Evolutionary conservation across 1,140 invertebrate species (phyloP).

Genomic region (Fopius arisanus): DNA sequence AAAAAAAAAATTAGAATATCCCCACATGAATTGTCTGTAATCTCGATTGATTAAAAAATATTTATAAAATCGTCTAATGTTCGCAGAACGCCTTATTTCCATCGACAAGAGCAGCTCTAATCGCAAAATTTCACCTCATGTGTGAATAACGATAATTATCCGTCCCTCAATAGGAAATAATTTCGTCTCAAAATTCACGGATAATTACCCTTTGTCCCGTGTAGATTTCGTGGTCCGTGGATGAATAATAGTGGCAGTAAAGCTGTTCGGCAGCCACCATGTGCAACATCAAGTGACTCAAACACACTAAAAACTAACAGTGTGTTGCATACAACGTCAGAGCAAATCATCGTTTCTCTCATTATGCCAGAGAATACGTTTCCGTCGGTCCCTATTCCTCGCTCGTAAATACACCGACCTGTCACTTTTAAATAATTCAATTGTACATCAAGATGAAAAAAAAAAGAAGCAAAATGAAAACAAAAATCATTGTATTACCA

Average conservation of each 20-base stretch:
- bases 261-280: constrained; percentile 29
- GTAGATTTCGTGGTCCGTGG: constrained; percentile 23
- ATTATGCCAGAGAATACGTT: background rate
- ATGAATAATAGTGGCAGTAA: constrained; percentile 36
- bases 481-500: background rate
- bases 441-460: background rate
- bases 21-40: no score
- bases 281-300: constrained; percentile 2
- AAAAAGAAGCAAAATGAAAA: background rate
- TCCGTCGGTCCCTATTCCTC: background rate
- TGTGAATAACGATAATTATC: background rate
- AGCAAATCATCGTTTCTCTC: constrained; percentile 9
- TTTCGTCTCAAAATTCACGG: constrained; percentile 30
- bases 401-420: background rate
- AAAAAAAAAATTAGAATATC: no score
- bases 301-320: background rate
- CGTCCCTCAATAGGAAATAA: background rate
- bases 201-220: constrained; percentile 35
- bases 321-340: constrained; percentile 3
- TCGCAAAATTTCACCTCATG: background rate
- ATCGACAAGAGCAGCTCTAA: background rate
- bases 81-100: no score
- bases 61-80: no score
- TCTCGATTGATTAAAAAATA: no score
- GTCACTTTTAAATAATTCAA: background rate